phyloP scores from a whole-genome alignment of 2,888 invertebrate species.

The Euplexia lucipara region DNA sequence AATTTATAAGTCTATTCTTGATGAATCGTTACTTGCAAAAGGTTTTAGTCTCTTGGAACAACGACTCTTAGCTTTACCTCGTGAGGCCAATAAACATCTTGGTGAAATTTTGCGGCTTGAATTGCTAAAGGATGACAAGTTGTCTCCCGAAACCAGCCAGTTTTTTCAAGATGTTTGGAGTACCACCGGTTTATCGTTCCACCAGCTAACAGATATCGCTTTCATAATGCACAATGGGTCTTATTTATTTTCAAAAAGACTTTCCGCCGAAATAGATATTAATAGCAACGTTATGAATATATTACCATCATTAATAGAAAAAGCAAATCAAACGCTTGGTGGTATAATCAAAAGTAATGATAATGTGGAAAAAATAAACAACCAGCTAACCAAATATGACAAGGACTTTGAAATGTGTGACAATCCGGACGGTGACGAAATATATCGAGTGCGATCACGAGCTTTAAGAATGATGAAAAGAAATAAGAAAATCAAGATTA shows the following conservation, averaged over 20 bases:
- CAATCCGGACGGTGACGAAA: neutral
- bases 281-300: neutral
- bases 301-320: constrained; percentile 14
- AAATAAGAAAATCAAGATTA: neutral
- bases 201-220: constrained; percentile 21
- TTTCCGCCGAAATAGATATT: neutral
- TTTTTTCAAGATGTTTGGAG: constrained; percentile 13
- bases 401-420: neutral
- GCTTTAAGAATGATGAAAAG: neutral
- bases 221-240: neutral
- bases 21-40: constrained; percentile 34
- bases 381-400: neutral
- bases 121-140: neutral
- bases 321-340: neutral
- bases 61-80: constrained; percentile 12
- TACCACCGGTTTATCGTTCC: neutral
- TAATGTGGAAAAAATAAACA: neutral
- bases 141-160: neutral
- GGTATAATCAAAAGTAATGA: neutral
- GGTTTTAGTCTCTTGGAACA: constrained; percentile 13
- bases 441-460: neutral
- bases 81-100: neutral
- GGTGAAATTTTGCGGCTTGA: neutral
- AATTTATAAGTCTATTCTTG: constrained; percentile 23
- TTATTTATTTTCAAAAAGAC: neutral